Conservation (phyloP, 2,113 vertebrate genomes). For the Oreamnos americanus region DNA sequence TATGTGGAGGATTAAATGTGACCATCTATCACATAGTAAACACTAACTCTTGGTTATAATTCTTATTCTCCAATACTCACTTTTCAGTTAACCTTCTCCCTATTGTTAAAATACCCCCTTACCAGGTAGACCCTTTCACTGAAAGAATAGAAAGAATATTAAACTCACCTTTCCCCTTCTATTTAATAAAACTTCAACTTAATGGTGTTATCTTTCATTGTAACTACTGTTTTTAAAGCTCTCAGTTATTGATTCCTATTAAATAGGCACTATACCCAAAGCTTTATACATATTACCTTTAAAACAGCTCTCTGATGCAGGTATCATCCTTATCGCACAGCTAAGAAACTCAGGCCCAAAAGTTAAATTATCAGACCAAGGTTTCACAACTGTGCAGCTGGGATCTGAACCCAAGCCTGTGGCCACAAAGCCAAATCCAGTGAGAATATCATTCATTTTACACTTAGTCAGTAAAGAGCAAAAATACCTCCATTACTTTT, state of each 20-base stretch:
- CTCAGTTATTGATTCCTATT: not conserved
- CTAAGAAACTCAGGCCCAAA: not conserved
- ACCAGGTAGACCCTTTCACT: not conserved
- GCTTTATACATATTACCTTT: not conserved
- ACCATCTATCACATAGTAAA: not conserved
- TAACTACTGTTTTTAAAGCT: not conserved
- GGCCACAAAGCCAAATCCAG: not conserved
- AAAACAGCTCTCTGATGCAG: not conserved
- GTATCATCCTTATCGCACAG: not conserved
- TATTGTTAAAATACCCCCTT: not conserved
- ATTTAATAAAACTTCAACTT: not conserved
- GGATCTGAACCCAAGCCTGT: not conserved
- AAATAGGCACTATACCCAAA: not conserved
- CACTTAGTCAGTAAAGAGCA: not conserved
- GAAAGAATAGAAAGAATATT: not conserved
- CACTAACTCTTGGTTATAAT: not conserved
- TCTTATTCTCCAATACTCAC: not conserved
- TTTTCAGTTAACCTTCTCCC: not conserved
- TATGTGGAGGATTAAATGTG: not conserved
- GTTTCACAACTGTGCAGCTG: not conserved
- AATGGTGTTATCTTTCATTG: not conserved
- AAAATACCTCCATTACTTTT: not conserved
- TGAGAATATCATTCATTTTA: not conserved
- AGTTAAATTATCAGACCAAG: constrained; percentile 22
- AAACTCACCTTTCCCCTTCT: not conserved